phyloP scores from a whole-genome alignment of 2,113 vertebrate species.

The Sphyrna mokarran region DNA sequence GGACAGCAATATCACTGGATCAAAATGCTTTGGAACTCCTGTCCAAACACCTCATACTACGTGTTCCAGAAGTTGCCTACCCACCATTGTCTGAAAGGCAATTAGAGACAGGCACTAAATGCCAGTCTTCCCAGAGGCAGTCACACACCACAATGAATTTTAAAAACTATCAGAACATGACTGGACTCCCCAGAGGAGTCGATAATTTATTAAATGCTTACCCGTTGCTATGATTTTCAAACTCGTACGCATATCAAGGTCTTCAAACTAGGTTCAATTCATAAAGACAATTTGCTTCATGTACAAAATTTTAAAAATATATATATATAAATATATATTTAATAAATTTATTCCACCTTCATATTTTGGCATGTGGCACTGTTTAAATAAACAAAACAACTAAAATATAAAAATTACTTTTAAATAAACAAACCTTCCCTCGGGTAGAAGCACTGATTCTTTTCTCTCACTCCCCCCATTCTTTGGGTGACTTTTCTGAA shows the following conservation, averaged over 20 bases:
- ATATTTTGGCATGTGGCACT: not conserved
- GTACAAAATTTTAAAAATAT: not conserved
- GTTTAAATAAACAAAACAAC: not conserved
- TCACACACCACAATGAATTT: not conserved
- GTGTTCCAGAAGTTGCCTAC: not conserved
- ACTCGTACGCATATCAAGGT: not conserved
- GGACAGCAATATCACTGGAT: not conserved
- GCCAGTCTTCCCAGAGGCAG: not conserved
- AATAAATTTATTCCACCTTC: conserved; percentile 12
- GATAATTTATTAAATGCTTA: not conserved
- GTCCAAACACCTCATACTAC: not conserved
- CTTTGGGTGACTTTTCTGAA: not conserved
- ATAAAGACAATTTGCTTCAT: not conserved
- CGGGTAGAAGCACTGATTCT: not conserved
- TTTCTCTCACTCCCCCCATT: too few relatives aligned
- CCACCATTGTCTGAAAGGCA: not conserved
- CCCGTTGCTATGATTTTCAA: not conserved
- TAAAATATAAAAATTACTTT: not conserved
- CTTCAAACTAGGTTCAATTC: not conserved
- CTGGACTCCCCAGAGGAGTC: not conserved
- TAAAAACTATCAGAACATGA: not conserved
- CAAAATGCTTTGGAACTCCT: not conserved
- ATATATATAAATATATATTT: conserved; percentile 35
- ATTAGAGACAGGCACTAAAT: not conserved
- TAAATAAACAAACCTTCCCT: conserved; percentile 19